Percentiles rank a stretch among this genome's conserved stretches.
phyloP scores from a whole-genome alignment of 2,797 vertebrate species.

The Sebastes glaucus region DNA sequence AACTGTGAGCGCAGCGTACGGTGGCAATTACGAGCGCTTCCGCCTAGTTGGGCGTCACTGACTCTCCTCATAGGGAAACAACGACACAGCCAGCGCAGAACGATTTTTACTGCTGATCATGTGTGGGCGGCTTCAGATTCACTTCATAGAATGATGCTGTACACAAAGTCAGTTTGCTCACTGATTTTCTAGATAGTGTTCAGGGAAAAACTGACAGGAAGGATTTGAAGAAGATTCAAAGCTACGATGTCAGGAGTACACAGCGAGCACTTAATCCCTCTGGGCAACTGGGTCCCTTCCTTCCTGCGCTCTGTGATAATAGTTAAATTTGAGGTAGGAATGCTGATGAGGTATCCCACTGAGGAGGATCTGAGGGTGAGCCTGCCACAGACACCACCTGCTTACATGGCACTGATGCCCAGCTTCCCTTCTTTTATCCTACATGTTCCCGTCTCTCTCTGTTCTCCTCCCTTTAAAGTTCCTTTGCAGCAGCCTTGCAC shows the following conservation, averaged over 20 bases:
- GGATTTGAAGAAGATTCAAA: slow-evolving; percentile 10
- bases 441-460: slow-evolving; percentile 41
- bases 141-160: neutral
- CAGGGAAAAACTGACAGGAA: neutral
- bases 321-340: slow-evolving; percentile 65
- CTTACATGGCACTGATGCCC: slow-evolving; percentile 55
- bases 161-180: neutral
- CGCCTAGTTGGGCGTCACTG: no score
- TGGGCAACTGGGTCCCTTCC: slow-evolving; percentile 28
- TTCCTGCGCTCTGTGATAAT: slow-evolving; percentile 48
- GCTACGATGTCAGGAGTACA: slow-evolving; percentile 12
- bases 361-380: slow-evolving; percentile 69
- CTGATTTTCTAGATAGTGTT: neutral
- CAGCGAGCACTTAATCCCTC: slow-evolving; percentile 31
- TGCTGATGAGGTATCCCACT: slow-evolving; percentile 68
- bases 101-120: no score
- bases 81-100: no score
- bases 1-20: no score
- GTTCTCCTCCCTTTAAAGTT: slow-evolving; percentile 67
- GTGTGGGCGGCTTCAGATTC: no score
- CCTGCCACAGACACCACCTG: slow-evolving; percentile 61
- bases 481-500: slow-evolving; percentile 38
- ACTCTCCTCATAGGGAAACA: no score
- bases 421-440: slow-evolving; percentile 56
- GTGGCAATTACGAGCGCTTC: no score